Evolutionary conservation across 2,888 invertebrate species (phyloP).

Genomic region (Mesorhabditis sp.): DNA sequence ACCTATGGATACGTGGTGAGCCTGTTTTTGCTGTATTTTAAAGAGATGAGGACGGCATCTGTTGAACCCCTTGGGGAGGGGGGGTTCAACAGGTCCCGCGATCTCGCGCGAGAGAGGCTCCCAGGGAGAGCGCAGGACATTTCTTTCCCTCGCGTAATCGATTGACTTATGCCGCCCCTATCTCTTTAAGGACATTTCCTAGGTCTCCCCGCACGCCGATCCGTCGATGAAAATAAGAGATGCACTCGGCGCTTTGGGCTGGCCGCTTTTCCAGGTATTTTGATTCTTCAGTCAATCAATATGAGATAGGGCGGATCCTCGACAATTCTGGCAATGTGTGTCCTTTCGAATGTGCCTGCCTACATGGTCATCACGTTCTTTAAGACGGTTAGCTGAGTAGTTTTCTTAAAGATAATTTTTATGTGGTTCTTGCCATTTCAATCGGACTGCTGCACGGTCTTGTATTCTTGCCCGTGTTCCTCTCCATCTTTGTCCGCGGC

Average conservation of each 20-base stretch:
- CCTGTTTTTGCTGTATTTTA: no score
- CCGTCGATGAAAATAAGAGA: constrained; percentile 68
- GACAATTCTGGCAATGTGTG: constrained; percentile 82
- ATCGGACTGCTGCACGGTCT: constrained; percentile 84
- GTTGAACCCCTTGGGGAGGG: no score
- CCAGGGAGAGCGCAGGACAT: no score
- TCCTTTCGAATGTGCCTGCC: constrained; percentile 80
- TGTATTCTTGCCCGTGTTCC: constrained; percentile 73
- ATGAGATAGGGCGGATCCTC: constrained; percentile 70
- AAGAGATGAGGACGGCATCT: no score
- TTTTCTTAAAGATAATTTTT: constrained; percentile 62
- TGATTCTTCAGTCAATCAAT: constrained; percentile 67
- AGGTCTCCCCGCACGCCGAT: constrained; percentile 24
- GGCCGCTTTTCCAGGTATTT: constrained; percentile 77
- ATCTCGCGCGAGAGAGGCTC: no score
- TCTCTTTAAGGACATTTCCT: not conserved
- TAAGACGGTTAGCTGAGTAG: constrained; percentile 69
- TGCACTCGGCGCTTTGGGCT: constrained; percentile 79
- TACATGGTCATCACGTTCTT: constrained; percentile 93
- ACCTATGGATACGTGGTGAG: constrained; percentile 57
- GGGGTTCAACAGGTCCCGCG: no score
- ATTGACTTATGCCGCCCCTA: no score
- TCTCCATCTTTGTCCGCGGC: constrained; percentile 58
- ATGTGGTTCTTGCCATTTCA: constrained; percentile 50
- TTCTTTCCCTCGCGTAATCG: no score